A percentile compares a stretch with the other conserved stretches of the same genome.
Conservation (phyloP, 2,113 vertebrate genomes). For the human region GRCh38 chr17:36459501-36460000, state of each 20-base stretch:
- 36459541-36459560: background rate
- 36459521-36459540: background rate
- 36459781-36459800: too few relatives aligned
- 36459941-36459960: background rate
- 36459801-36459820: too few relatives aligned
- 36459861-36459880: background rate
- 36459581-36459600: background rate
- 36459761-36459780: background rate
- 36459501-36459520: background rate
- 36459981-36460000: background rate
- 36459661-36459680: background rate
- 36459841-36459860: too few relatives aligned
- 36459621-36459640: background rate
- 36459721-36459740: background rate
- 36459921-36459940: background rate
- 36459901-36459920: background rate
- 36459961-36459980: background rate
- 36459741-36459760: background rate
- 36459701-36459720: background rate
- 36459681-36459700: background rate
- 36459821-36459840: too few relatives aligned
- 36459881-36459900: background rate
- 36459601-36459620: background rate
- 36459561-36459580: background rate
- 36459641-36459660: background rate